These are phyloP conservation scores for Himalopsyche japonica DNA, from an alignment of 2,888 invertebrate genomes.

Conservation along the genomic window DNA sequence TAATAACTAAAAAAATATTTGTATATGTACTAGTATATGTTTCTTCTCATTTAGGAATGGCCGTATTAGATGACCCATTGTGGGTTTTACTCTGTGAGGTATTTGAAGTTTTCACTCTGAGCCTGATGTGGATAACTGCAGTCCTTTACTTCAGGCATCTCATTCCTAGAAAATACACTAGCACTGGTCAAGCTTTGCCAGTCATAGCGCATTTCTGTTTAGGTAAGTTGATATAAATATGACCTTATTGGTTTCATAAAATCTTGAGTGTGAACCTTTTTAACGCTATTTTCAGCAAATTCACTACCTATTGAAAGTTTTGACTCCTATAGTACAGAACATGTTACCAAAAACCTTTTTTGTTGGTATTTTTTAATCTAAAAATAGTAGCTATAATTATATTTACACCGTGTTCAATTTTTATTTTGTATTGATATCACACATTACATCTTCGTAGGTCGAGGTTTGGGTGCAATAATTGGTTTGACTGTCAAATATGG, in stretches of 20 bases:
- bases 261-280: not conserved
- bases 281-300: not conserved
- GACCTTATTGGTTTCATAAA: not conserved
- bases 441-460: conserved; percentile 55
- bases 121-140: conserved; percentile 79
- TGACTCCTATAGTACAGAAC: no score
- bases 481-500: conserved; percentile 59
- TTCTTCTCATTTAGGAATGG: conserved; percentile 54
- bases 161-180: conserved; percentile 74
- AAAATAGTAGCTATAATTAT: no score
- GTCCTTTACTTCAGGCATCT: conserved; percentile 81
- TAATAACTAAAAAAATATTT: no score
- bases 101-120: conserved; percentile 75
- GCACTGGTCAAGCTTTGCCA: conserved; percentile 77
- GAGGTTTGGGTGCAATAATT: conserved; percentile 72
- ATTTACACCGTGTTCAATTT: no score
- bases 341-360: no score
- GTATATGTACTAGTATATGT: no score
- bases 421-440: not conserved
- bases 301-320: not conserved
- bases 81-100: conserved; percentile 72
- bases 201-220: conserved; percentile 80
- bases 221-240: conserved; percentile 49
- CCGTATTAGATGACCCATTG: conserved; percentile 62
- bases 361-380: no score